Evolutionary conservation across 2,888 invertebrate genomes (phyloP), one percentile per base, ranked within the genome.

Genomic region (Melipona beecheii): DNA sequence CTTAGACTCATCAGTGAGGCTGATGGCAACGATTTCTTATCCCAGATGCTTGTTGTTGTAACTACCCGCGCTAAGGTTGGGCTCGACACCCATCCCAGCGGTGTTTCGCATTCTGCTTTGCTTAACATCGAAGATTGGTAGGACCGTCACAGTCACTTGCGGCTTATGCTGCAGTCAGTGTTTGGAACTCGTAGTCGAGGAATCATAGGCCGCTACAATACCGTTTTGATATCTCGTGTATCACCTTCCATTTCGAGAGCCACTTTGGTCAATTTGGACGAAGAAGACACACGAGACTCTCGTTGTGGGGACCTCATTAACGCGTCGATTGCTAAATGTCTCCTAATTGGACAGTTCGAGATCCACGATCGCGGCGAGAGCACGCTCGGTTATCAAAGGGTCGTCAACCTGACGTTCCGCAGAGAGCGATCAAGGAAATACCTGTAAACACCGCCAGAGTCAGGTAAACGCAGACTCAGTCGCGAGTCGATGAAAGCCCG

Each of bases 301-400:
- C 36, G 62, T 19, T 64, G 70, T 64, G 69, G 64, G 49, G 71
- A 66, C 72, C 78, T 81, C 88, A 81, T 87, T 81, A 75, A 78
- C 86, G 69, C 72, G 77, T 83, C 65, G 87, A 83, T 87, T 89
- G 86, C 79, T 82, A 80, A 89, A 83, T 81, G 86, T 83, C 75
- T 89, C 70, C 79, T 86, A 87, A 89, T 89, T 87, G 83, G 83
- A 78, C 72, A 75, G 54, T 68, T 70, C n/a, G 75, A 82, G 84
- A 89, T 84, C 77, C 76, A 78, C 70, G 78, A 75, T 83, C 86
- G 81, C 69, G 83, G 60, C 54, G 78, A 75, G 80, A 83, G 81
- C 71, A 79, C 65, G 79, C 65, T 65, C 64, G 86, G 85, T 91
- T 89, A 90, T 90, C 89, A 87, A 88, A 91, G 91, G 89, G 89